These are phyloP conservation scores for Amniataba percoides DNA, from an alignment of 2,797 vertebrate genomes.

Conservation along the genomic window DNA sequence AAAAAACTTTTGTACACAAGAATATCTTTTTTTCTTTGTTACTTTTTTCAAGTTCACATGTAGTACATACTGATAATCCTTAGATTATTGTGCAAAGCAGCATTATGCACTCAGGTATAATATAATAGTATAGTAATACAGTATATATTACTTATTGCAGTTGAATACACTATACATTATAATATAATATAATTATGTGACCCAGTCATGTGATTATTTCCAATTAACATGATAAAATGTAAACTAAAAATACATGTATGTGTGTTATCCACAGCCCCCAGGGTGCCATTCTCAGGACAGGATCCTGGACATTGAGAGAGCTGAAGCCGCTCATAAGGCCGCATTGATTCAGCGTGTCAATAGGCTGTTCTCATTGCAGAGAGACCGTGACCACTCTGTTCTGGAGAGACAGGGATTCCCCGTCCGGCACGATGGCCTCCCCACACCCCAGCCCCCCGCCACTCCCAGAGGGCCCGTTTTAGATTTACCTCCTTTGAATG, in stretches of 20 bases:
- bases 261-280: neutral
- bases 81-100: too few species aligned
- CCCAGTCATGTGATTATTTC: neutral
- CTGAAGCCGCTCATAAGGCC: neutral
- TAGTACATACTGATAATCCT: too few species aligned
- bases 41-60: too few species aligned
- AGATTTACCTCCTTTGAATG: neutral
- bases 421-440: neutral
- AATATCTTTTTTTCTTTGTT: too few species aligned
- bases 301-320: neutral
- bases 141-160: neutral
- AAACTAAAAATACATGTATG: neutral
- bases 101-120: neutral
- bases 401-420: neutral
- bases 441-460: neutral
- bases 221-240: neutral
- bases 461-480: neutral
- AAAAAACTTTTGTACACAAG: too few species aligned
- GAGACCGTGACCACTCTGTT: neutral
- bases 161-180: neutral
- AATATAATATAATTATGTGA: neutral
- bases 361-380: neutral
- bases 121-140: neutral
- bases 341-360: neutral
- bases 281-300: neutral